Conservation (phyloP, 2,113 vertebrate species). For the Platysternon megacephalum region DNA sequence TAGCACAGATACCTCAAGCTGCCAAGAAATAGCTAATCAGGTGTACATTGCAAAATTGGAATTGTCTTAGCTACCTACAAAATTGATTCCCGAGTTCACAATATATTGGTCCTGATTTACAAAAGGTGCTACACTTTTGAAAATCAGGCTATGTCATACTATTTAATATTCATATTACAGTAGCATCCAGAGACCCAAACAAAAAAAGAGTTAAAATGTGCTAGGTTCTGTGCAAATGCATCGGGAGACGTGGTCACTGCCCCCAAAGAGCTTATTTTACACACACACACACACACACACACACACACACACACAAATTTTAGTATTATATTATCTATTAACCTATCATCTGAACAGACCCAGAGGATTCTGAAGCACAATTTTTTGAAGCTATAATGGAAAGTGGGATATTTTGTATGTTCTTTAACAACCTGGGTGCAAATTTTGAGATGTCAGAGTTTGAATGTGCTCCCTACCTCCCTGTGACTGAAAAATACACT, state of each 20-base stretch:
- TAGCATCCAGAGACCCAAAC: background rate
- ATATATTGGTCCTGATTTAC: background rate
- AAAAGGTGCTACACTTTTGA: background rate
- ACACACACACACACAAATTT: background rate
- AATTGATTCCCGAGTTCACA: background rate
- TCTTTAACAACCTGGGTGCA: background rate
- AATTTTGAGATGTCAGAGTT: background rate
- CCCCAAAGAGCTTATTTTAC: background rate
- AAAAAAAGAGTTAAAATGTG: background rate
- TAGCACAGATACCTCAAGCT: background rate
- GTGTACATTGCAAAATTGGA: background rate
- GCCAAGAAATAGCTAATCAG: background rate
- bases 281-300: background rate
- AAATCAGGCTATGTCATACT: background rate
- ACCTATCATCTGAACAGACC: background rate
- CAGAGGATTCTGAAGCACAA: background rate
- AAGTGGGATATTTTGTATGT: background rate
- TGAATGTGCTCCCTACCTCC: background rate
- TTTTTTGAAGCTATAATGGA: background rate
- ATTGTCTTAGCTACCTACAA: background rate
- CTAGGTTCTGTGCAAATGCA: background rate
- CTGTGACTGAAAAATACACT: background rate
- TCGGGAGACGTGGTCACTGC: background rate
- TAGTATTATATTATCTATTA: background rate
- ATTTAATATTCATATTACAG: background rate